Conservation (phyloP, 2,113 vertebrate species). For the Arenaria interpres region DNA sequence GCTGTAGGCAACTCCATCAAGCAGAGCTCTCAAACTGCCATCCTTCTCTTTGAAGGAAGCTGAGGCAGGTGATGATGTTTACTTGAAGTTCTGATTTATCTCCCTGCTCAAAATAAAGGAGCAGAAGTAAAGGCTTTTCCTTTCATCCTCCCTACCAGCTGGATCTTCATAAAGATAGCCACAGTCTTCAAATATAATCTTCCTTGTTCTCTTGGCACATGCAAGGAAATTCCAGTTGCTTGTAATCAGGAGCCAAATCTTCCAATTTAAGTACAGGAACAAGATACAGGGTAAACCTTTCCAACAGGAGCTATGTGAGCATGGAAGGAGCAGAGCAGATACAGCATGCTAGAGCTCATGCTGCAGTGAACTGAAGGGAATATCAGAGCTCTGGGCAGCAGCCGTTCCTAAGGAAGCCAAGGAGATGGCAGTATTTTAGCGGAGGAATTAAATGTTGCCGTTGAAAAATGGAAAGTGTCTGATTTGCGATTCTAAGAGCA, state of each 20-base stretch:
- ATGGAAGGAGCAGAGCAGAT: background rate
- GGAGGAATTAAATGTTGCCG: background rate
- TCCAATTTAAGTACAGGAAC: background rate
- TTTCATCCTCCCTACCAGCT: background rate
- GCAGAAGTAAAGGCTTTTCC: background rate
- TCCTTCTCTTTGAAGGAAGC: background rate
- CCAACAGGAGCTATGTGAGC: background rate
- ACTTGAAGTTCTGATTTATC: background rate
- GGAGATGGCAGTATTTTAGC: background rate
- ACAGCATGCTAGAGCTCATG: background rate
- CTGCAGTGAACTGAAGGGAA: background rate
- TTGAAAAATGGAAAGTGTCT: background rate
- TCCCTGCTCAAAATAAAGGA: background rate
- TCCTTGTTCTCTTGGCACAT: background rate
- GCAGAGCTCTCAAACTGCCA: background rate
- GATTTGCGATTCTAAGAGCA: background rate
- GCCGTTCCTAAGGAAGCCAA: background rate
- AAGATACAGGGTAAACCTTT: background rate
- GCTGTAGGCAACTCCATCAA: background rate
- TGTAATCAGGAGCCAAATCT: background rate
- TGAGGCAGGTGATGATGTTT: background rate
- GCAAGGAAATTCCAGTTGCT: background rate
- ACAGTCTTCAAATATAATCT: background rate
- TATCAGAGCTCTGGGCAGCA: background rate
- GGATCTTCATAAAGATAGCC: background rate